Evolutionary conservation across 2,888 invertebrate species (phyloP), one percentile per base, ranked within the genome.

Genomic region (Chirona hameri): DNA sequence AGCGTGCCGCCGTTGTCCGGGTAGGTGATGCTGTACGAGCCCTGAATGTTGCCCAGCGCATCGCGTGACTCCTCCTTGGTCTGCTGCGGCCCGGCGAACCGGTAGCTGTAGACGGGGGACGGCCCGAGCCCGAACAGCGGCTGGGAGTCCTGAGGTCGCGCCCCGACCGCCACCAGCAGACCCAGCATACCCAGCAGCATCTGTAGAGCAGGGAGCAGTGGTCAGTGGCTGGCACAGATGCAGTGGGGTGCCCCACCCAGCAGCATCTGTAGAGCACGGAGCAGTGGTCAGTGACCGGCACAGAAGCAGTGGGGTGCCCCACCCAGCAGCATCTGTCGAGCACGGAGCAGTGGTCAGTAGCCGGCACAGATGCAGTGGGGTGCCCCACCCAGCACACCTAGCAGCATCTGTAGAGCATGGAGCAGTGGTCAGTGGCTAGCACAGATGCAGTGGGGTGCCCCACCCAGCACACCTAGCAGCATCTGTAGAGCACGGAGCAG

Each of bases 51-150:
- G 46, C 76, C 76, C 24, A 76, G 76, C 24, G 31, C 76, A 24
- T 76, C 76, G 76, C 76, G 76, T 10, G 76, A 76, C 46, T 76
- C 76, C 76, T 76, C 76, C 76, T 76, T 76, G 76, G 46, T 76
- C 46, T 76, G 76, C 5, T 46, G 24, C 10, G 76, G 76, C 12
- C 46, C 76, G 39, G 39, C 76, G 46, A 76, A 76, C 24, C 76
- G 76, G 76, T 76, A 76, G 46, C 76, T 76, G 76, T 76, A 76
- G 46, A 24, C n/a, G 24, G 39, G 24, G 21, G 76, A 39, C 21
- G 72, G 72, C 10, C 69, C 69, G 69, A 69, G 12, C 10, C 29
- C 9, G 29, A 55, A 55, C 15, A 55, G 55, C 3, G 55, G 10
- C 55, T 55, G 55, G 60, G 9, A 0, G 31, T 4, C 31, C 72